Base-by-base conservation (phyloP, 2,797 vertebrate genomes). In the Dendrocincla fuliginosa region DNA sequence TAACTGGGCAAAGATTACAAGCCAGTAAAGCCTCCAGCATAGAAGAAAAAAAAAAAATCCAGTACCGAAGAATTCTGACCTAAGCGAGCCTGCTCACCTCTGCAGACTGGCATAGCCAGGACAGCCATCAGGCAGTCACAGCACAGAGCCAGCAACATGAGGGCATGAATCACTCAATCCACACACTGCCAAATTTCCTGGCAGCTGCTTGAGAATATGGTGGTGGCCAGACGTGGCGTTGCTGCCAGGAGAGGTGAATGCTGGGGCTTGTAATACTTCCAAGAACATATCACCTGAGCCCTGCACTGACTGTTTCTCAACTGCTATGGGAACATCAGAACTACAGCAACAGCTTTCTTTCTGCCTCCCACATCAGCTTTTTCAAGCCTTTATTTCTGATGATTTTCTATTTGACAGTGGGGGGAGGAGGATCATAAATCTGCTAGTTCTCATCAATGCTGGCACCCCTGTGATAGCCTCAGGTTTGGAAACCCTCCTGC, bases 401-500 rank as follows among this genome's bases (percentile, higher is more conserved):
- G 33, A 60, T 70, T 81, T 9, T 37, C 32, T 33, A 6, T 74
- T 74, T 68, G 75, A n/a, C 46, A 74, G 19, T 9, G 32, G 30
- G 28, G 17, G 50, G 7, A 67, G 44, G 13, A 47, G 41, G 28
- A 44, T 67, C 47, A 35, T 82, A 83, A 92, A 56, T 70, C 60
- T 85, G 49, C 33, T 84, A 53, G 10, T 42, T 83, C 87, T 83
- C 70, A 70, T 80, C 70, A 83, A 17, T 68, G 56, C 15, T 67
- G 84, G 74, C 70, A 89, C 22, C n/a, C 17, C 28, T 84, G 32
- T 59, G 68, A 53, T 63, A 90, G 49, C 68, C 75, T 80, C 30
- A 64, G 75, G 57, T 92, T 80, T 96, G 64, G 71, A 93, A 93
- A 83, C 37, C 6, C 64, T 94, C 68, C 41, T 77, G 56, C 52